Evolutionary conservation across 2,888 invertebrate species (phyloP), one percentile per base, ranked within the genome.

Genomic region (Eupithecia subfuscata): DNA sequence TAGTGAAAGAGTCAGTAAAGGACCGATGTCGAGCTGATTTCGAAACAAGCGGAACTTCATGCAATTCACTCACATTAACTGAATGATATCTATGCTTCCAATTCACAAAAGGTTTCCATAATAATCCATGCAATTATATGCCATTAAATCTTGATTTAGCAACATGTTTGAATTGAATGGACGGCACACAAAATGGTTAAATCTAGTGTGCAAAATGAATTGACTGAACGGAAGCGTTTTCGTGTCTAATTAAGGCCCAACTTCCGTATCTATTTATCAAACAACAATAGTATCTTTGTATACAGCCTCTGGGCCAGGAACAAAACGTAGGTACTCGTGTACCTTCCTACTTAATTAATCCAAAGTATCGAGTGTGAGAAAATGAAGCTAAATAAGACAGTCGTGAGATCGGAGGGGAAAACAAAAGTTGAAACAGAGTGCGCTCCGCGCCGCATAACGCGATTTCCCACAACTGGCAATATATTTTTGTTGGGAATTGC

Each of bases 331-430:
- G 25, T 87, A 87, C 85, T 84, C 83, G 65, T 45, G 84, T 56
- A 56, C 52, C 22, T 88, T 84, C 71, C 37, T 73, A n/a, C 74
- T 75, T 89, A 91, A 92, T 91, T 90, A 91, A 90, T 90, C 88
- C 87, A 79, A 74, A 56, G 82, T 87, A 87, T 85, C 79, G 83
- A 85, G 86, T 89, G 92, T 93, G 94, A 90, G 93, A 93, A 91
- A 89, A 88, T 86, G 83, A 87, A 87, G 85, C 82, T 87, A 87
- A 88, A 89, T 88, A 86, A 88, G 82, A 81, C 80, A 81, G 86
- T 86, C 92, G 92, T 93, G 94, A 88, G 93, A 92, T 88, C 85
- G 82, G 81, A 81, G 81, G 78, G 83, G 85, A 89, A 86, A 90
- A 91, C 89, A 89, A 89, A 90, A 91, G 86, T 88, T 81, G 80